phyloP scores from a whole-genome alignment of 2,113 vertebrate genomes.

The Cathartes aura region DNA sequence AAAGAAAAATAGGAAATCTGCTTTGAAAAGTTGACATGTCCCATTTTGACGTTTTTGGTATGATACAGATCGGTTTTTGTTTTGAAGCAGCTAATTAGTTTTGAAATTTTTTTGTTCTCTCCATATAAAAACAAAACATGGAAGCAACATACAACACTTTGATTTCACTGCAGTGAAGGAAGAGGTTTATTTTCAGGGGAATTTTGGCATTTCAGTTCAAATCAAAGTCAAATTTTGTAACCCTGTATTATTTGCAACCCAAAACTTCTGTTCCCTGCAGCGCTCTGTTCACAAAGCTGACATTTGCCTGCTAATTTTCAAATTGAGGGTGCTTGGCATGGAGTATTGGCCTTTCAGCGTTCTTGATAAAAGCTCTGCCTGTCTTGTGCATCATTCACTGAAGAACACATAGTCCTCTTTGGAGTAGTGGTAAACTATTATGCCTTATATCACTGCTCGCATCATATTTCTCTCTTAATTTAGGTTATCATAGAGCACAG shows the following conservation, averaged over 20 bases:
- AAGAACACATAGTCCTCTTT: background rate
- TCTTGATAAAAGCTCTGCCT: background rate
- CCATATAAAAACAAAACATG: background rate
- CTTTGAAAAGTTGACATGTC: background rate
- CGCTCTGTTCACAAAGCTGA: background rate
- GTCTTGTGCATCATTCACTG: background rate
- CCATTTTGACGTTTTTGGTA: background rate
- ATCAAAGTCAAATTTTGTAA: background rate
- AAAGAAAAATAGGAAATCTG: background rate
- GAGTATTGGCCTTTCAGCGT: background rate
- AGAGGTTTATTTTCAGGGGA: background rate
- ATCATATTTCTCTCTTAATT: background rate
- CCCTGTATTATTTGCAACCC: background rate
- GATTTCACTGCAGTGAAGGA: background rate
- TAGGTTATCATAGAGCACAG: background rate
- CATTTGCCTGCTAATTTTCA: background rate
- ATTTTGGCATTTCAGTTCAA: background rate
- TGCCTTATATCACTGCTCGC: background rate
- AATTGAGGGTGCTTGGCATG: background rate
- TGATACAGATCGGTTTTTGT: fast-evolving
- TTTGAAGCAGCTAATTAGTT: background rate
- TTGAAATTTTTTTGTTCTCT: background rate
- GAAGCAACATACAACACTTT: background rate
- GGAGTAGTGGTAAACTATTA: background rate
- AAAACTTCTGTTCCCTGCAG: background rate